phyloP scores from a whole-genome alignment of 2,797 vertebrate species.

The Mus caroli region DNA sequence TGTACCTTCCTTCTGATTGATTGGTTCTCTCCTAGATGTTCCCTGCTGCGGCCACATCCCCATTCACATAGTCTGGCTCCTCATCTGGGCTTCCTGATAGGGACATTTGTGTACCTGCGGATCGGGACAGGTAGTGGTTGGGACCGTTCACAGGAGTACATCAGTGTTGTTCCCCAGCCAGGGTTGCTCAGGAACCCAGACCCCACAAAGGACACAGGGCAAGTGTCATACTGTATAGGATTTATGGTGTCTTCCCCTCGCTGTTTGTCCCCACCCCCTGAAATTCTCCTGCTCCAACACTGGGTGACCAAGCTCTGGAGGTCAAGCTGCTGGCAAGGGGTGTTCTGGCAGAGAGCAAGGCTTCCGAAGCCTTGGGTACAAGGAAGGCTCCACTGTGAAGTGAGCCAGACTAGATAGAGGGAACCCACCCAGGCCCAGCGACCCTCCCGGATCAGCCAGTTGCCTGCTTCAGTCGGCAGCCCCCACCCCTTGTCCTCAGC shows the following conservation, averaged over 20 bases:
- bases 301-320: not conserved
- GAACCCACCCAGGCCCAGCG: rapidly evolving
- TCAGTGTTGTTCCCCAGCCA: rapidly evolving
- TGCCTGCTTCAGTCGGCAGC: not conserved
- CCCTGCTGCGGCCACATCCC: rapidly evolving
- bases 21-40: conserved; percentile 26
- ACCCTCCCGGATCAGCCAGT: not conserved
- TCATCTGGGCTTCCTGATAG: conserved; percentile 72
- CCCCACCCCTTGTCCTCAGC: not conserved
- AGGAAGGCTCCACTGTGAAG: not conserved
- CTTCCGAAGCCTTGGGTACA: rapidly evolving
- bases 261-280: not conserved
- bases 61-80: conserved; percentile 88
- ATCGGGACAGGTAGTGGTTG: not conserved
- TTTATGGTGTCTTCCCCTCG: too few relatives aligned
- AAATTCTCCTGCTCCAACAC: not conserved
- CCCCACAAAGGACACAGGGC: not conserved
- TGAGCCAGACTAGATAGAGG: not conserved
- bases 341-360: rapidly evolving
- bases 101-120: not conserved
- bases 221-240: not conserved
- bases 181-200: not conserved
- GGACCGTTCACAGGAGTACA: rapidly evolving
- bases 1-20: conserved; percentile 13
- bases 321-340: rapidly evolving